These are phyloP conservation scores for Ennomos fuscantarius DNA, from an alignment of 2,888 invertebrate genomes.

Conservation along the genomic window DNA sequence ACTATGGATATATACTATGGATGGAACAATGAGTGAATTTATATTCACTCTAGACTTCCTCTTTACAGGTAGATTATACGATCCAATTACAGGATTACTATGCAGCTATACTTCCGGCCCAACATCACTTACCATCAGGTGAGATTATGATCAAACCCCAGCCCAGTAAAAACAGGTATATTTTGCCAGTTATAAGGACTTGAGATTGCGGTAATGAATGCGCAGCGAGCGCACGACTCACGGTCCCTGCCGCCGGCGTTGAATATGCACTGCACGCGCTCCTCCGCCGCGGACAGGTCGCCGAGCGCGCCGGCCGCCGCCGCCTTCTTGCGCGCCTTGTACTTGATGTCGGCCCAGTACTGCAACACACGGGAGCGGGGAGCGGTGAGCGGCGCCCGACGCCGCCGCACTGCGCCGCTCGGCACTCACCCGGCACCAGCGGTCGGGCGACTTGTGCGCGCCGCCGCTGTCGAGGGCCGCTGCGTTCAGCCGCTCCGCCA, in stretches of 20 bases:
- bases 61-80: too few relatives aligned
- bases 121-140: too few relatives aligned
- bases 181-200: too few relatives aligned
- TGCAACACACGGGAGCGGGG: constrained; percentile 38
- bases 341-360: constrained; percentile 81
- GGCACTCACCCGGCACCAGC: constrained; percentile 75
- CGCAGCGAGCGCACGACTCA: constrained; percentile 40
- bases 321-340: constrained; percentile 75
- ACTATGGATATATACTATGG: too few relatives aligned
- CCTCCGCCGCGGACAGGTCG: constrained; percentile 70
- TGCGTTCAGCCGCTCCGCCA: constrained; percentile 77
- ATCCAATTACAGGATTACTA: too few relatives aligned
- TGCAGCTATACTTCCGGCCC: too few relatives aligned
- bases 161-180: too few relatives aligned
- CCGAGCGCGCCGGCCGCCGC: constrained; percentile 73
- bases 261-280: constrained; percentile 70
- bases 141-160: too few relatives aligned
- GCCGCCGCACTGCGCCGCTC: background rate
- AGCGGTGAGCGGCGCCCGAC: background rate
- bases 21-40: too few relatives aligned
- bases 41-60: too few relatives aligned
- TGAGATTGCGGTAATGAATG: too few relatives aligned
- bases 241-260: constrained; percentile 56
- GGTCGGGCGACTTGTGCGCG: constrained; percentile 76
- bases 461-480: constrained; percentile 72